These are phyloP conservation scores for Porites rus DNA, from an alignment of 92 coral and sea anemone species.

Conservation along the genomic window DNA sequence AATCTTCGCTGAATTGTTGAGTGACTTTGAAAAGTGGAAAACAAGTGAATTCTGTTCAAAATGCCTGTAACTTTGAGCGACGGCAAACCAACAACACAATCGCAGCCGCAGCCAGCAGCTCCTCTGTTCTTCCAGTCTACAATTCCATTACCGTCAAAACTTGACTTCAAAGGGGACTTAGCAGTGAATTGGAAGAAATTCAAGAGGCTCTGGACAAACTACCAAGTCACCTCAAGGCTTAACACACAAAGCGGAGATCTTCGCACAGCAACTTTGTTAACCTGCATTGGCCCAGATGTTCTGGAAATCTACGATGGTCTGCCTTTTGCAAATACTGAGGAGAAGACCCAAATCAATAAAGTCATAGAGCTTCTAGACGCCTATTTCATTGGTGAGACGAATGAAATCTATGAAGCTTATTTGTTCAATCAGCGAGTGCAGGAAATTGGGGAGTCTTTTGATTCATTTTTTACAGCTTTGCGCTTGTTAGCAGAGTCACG, in stretches of 20 bases:
- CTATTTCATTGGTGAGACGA: conserved; percentile 8
- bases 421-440: conserved; percentile 22
- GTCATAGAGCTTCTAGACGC: conserved; percentile 10
- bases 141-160: conserved; percentile 58
- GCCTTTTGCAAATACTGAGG: background rate
- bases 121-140: conserved; percentile 38
- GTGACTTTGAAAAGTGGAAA: background rate
- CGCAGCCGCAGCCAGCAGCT: conserved; percentile 18
- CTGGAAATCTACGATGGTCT: conserved; percentile 26
- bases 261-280: conserved; percentile 45
- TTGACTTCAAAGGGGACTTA: conserved; percentile 54
- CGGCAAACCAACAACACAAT: background rate
- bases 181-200: conserved; percentile 49
- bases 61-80: background rate
- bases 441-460: conserved; percentile 67
- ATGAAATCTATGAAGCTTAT: conserved; percentile 15
- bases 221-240: conserved; percentile 39
- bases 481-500: conserved; percentile 61
- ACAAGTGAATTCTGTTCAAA: background rate
- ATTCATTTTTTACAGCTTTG: conserved; percentile 65
- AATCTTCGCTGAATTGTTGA: conserved; percentile 17
- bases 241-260: background rate
- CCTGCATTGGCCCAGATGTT: conserved; percentile 51
- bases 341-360: conserved; percentile 5
- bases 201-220: conserved; percentile 47